Base-by-base conservation (phyloP, 2,113 vertebrate genomes). In the Dicentrarchus labrax region DNA sequence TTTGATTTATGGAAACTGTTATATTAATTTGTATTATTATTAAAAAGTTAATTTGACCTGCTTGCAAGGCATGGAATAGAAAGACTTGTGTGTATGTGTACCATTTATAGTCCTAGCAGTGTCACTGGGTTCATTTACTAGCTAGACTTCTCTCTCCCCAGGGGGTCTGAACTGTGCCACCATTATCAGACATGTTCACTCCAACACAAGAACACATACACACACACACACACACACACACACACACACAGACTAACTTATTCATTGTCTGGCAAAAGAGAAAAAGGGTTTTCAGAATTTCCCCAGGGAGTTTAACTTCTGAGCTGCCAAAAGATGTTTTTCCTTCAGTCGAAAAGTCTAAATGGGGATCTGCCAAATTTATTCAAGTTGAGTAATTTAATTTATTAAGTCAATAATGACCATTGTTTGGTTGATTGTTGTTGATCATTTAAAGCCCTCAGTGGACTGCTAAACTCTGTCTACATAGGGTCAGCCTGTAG, bases 121-220 rank as follows among this genome's bases (percentile, higher is more conserved):
- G 85, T 75, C 59, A 83, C 43, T 53, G 75, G 57, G 76, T 83
- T 83, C 72, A 70, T 76, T 69, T 48, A 64, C n/a, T 36, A 50
- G 54, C 50, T 43, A 50, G 30, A 53, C 70, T 72, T n/a, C 24
- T 45, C 38, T 68, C 15, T 54, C 51, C 51, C 51, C 51, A 9
- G 47, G 56, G 56, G 47, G 39, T 53, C 48, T 80, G 64, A 41
- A 54, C 51, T 36, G 53, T 54, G 47, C 62, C 57, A 19, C 43
- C 45, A 59, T 72, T 76, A 76, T 57, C 67, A 60, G 15, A 76
- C 56, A 22, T 45, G 38, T 57, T 41, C 60, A 77, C 48, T 51
- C 41, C 5, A 16, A 57, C 48, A n/a, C 57, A 48, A 8, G 39
- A 4, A 47, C 41, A 59, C 67, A 68, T 8, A 50, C 47, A 21